phyloP scores from a whole-genome alignment of 1,140 invertebrate species.

The Bombus affinis region DNA sequence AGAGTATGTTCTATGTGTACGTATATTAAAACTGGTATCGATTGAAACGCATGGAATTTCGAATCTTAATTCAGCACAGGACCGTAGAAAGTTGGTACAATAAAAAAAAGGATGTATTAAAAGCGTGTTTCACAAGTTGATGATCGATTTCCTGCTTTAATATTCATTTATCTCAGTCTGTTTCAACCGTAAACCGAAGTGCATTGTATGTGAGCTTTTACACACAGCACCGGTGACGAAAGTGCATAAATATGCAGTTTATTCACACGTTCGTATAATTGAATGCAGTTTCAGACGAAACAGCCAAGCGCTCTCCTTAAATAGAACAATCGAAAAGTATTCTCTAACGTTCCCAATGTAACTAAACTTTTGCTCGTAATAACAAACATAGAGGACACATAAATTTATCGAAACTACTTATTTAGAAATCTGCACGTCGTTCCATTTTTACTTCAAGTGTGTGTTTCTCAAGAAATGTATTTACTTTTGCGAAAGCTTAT shows the following conservation, averaged over 20 bases:
- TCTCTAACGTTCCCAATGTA: not conserved
- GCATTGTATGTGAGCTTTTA: conserved; percentile 50
- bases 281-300: conserved; percentile 16
- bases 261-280: conserved; percentile 39
- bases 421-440: not conserved
- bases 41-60: too few relatives aligned
- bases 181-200: not conserved
- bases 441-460: not conserved
- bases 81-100: not conserved
- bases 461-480: not conserved
- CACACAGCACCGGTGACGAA: conserved; percentile 21
- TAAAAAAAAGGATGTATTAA: not conserved
- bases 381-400: not conserved
- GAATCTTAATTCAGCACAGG: not conserved
- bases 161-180: conserved; percentile 17
- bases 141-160: conserved; percentile 26
- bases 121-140: not conserved
- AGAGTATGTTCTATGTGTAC: not conserved
- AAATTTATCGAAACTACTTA: not conserved
- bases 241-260: conserved; percentile 36
- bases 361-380: not conserved
- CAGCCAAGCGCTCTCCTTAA: not conserved
- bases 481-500: not conserved
- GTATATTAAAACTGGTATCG: too few relatives aligned
- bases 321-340: conserved; percentile 15